Evolutionary conservation across 92 coral and sea anemone species (phyloP).

Genomic region (Palythoa grandis): DNA sequence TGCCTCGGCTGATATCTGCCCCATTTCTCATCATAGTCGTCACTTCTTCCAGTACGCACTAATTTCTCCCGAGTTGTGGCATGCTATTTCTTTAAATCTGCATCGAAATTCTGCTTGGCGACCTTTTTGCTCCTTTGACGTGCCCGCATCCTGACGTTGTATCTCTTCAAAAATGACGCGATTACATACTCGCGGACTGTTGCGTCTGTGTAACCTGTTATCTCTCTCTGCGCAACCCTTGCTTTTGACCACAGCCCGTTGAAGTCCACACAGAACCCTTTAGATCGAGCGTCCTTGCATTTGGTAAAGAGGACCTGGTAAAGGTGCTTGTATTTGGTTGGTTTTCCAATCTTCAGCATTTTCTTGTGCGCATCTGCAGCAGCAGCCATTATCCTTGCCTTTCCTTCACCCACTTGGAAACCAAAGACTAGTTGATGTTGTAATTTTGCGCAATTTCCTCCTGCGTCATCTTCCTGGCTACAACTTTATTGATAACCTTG

Average conservation of each 20-base stretch:
- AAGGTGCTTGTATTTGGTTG: conserved; percentile 24
- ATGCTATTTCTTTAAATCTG: conserved; percentile 29
- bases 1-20: conserved; percentile 21
- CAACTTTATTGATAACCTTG: conserved; percentile 33
- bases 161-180: conserved; percentile 37
- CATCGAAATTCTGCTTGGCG: conserved; percentile 36
- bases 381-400: conserved; percentile 47
- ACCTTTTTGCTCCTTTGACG: conserved; percentile 1
- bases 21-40: conserved; percentile 35
- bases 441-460: conserved; percentile 38
- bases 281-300: conserved; percentile 37
- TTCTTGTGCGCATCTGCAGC: no score
- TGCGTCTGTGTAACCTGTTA: no score
- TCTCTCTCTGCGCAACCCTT: conserved; percentile 37
- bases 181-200: conserved; percentile 41
- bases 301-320: conserved; percentile 25
- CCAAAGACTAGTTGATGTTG: conserved; percentile 46
- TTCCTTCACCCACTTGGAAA: no score
- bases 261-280: conserved; percentile 32
- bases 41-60: conserved; percentile 42
- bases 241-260: conserved; percentile 52
- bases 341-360: conserved; percentile 22
- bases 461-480: conserved; percentile 32
- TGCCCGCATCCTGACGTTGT: no score
- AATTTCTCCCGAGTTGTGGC: no score